Evolutionary conservation across 2,797 vertebrate species (phyloP).

Genomic region (Anabas testudineus): DNA sequence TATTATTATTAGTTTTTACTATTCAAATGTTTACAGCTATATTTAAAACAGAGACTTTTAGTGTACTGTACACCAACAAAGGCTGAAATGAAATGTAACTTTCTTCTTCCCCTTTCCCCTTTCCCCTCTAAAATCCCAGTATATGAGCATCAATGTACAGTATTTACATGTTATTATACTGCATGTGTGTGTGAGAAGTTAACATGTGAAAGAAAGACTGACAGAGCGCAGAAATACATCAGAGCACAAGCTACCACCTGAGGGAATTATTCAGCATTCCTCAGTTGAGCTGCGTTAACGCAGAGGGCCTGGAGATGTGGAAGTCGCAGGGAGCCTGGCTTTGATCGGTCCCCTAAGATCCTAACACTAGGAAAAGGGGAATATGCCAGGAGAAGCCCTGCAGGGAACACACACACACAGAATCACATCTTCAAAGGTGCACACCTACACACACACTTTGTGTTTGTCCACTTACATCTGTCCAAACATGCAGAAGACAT

Average conservation of each 20-base stretch:
- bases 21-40: not conserved
- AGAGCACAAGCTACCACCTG: conserved; percentile 54
- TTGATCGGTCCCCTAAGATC: conserved; percentile 61
- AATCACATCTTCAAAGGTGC: conserved; percentile 46
- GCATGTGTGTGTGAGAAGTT: not conserved
- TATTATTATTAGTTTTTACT: conserved; percentile 17
- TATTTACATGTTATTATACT: conserved; percentile 4
- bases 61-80: not conserved
- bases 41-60: conserved; percentile 11
- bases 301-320: conserved; percentile 40
- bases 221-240: conserved; percentile 42
- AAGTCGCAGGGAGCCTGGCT: conserved; percentile 46
- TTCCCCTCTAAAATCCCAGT: not conserved
- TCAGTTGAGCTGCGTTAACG: conserved; percentile 30
- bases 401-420: conserved; percentile 27
- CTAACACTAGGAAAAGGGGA: conserved; percentile 38
- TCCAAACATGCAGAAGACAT: conserved; percentile 58
- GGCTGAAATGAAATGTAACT: conserved; percentile 16
- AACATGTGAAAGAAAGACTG: conserved; percentile 24
- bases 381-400: conserved; percentile 43
- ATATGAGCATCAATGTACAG: not conserved
- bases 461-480: conserved; percentile 26
- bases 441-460: conserved; percentile 15
- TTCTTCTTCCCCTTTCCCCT: not conserved
- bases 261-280: conserved; percentile 72